Evolutionary conservation across 37 sponge, comb jelly and placozoan species (phyloP).

Genomic region (Petrosia ficiformis): DNA sequence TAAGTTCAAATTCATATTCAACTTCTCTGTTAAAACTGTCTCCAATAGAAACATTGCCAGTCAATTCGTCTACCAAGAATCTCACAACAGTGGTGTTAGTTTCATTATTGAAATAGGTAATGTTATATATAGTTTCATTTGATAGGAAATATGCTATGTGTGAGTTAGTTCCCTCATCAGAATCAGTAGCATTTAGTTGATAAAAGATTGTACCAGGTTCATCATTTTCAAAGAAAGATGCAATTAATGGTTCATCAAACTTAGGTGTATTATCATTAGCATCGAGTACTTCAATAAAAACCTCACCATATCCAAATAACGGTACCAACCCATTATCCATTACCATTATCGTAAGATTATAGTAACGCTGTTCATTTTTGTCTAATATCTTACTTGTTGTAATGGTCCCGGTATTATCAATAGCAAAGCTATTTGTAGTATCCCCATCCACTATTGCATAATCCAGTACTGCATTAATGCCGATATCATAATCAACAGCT

Average conservation of each 20-base stretch:
- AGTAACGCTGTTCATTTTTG: constrained; percentile 32
- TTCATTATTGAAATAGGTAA: constrained; percentile 2
- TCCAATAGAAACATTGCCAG: constrained; percentile 38
- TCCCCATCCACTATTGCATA: constrained; percentile 49
- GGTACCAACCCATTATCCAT: constrained; percentile 16
- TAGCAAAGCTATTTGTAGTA: constrained; percentile 30
- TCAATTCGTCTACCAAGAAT: constrained; percentile 27
- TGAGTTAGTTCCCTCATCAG: constrained; percentile 53
- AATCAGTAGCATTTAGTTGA: constrained; percentile 28
- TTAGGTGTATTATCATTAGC: constrained; percentile 52
- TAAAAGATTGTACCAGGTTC: background rate
- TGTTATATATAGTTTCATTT: background rate
- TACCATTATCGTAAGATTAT: constrained; percentile 19
- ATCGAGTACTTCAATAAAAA: constrained; percentile 21
- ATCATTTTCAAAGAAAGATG: background rate
- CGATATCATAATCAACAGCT: constrained; percentile 68
- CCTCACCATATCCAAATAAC: background rate
- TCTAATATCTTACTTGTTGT: constrained; percentile 33
- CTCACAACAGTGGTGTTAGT: constrained; percentile 23
- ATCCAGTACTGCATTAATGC: constrained; percentile 46
- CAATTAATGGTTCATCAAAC: constrained; percentile 10
- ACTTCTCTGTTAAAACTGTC: constrained; percentile 60
- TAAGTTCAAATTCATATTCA: constrained; percentile 18
- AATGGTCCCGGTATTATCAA: constrained; percentile 39
- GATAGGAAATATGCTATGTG: constrained; percentile 32